Evolutionary conservation across 2,113 vertebrate species (phyloP).

Genomic region (Regulus satrapa): DNA sequence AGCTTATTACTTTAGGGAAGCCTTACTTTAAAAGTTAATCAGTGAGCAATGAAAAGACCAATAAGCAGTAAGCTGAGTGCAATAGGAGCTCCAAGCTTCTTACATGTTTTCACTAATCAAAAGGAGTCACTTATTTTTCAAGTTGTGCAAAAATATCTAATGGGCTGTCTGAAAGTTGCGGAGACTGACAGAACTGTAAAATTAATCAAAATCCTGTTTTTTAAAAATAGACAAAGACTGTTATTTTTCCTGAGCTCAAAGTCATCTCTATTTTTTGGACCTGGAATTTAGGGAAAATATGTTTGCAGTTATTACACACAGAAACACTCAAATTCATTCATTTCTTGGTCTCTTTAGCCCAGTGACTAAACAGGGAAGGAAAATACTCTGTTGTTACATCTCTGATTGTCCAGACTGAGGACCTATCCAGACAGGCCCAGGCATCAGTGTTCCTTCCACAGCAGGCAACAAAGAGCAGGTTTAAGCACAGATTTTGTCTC

Average conservation of each 20-base stretch:
- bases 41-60: neutral
- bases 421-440: neutral
- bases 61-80: neutral
- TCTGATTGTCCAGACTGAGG: neutral
- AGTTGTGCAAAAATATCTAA: neutral
- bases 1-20: neutral
- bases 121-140: neutral
- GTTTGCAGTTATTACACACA: neutral
- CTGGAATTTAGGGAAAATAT: neutral
- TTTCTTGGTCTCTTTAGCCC: neutral
- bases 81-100: neutral
- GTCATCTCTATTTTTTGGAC: neutral
- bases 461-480: neutral
- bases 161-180: neutral
- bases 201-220: neutral
- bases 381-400: rapidly evolving
- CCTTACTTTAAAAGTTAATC: neutral
- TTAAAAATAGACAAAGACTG: neutral
- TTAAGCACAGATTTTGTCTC: neutral
- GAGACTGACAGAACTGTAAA: neutral
- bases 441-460: neutral
- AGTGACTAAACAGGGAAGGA: neutral
- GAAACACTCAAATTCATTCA: neutral
- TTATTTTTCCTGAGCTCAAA: neutral
- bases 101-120: neutral